phyloP scores from a whole-genome alignment of 2,797 vertebrate species.

The Alauda arvensis region DNA sequence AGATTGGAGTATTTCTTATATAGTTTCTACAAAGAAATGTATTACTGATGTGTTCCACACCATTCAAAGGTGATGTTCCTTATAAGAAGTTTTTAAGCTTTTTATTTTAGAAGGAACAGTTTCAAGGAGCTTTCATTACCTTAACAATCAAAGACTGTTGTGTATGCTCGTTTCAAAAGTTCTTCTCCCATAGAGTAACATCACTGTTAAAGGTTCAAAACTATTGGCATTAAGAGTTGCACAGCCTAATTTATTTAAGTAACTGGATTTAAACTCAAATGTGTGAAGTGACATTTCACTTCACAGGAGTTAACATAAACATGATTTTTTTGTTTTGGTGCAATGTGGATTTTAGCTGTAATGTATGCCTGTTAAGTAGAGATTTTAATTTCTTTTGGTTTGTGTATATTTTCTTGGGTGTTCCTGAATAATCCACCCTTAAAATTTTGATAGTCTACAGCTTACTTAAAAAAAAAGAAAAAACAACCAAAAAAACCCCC shows the following conservation, averaged over 20 bases:
- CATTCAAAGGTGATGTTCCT: not conserved
- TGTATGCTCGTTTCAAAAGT: not conserved
- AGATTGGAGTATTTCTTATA: not conserved
- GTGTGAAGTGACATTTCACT: not conserved
- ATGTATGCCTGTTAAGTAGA: not conserved
- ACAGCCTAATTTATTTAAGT: not conserved
- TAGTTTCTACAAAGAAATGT: rapidly evolving
- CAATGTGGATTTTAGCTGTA: not conserved
- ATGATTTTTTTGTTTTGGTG: not conserved
- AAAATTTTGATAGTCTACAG: not conserved
- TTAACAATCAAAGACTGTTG: not conserved
- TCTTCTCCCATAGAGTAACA: not conserved
- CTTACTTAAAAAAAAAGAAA: not conserved
- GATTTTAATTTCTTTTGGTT: not conserved
- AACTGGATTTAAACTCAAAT: not conserved
- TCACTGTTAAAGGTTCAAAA: not conserved
- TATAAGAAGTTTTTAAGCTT: not conserved
- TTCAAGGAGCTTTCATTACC: not conserved
- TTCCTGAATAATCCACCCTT: not conserved
- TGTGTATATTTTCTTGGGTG: not conserved
- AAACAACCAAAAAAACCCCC: too few relatives aligned
- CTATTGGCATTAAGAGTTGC: not conserved
- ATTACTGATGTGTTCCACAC: not conserved
- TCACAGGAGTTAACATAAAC: not conserved
- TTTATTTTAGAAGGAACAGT: not conserved